These are phyloP conservation scores for Pipistrellus kuhlii DNA, from an alignment of 2,797 vertebrate species.

Conservation along the genomic window DNA sequence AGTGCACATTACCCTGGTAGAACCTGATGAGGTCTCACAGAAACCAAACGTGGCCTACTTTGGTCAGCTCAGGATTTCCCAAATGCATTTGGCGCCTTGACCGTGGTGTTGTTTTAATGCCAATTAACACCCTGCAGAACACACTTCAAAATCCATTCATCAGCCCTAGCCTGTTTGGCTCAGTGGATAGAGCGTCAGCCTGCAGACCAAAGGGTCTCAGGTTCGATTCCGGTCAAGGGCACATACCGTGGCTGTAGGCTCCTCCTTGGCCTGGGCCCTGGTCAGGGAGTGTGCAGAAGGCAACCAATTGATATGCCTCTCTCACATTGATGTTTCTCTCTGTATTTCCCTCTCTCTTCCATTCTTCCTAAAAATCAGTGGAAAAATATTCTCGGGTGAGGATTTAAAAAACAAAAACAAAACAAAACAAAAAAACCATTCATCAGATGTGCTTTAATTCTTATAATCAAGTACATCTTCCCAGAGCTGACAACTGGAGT, in stretches of 20 bases:
- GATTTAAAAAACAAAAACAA: no score
- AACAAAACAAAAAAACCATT: neutral
- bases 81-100: neutral
- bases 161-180: neutral
- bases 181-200: neutral
- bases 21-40: neutral
- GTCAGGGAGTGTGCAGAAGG: no score
- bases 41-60: neutral
- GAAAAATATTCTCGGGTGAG: no score
- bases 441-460: neutral
- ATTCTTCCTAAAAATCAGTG: neutral
- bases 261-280: no score
- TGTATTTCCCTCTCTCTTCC: neutral
- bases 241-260: neutral
- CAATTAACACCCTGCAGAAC: conserved; percentile 5
- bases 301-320: neutral
- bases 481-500: neutral
- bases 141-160: neutral
- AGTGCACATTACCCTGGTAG: neutral
- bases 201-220: neutral
- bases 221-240: neutral
- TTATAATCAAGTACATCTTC: neutral
- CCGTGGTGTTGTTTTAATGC: neutral
- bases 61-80: conserved; percentile 1
- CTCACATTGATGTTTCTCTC: neutral